These are phyloP conservation scores for Oenanthe melanoleuca DNA, from an alignment of 2,113 vertebrate species.

Conservation along the genomic window DNA sequence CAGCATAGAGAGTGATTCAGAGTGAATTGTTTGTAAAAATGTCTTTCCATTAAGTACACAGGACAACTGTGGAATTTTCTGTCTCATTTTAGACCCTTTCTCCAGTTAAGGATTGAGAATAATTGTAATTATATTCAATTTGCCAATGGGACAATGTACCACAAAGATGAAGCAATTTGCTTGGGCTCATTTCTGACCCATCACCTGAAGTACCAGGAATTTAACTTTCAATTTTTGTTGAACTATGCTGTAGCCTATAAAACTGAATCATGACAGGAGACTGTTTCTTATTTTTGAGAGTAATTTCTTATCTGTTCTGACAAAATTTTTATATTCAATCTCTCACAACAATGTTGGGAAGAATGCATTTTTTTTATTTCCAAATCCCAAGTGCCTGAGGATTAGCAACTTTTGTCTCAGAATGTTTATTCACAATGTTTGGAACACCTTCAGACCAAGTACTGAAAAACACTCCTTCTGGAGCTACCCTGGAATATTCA, in stretches of 20 bases:
- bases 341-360: not conserved
- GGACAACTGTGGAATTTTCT: not conserved
- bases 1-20: not conserved
- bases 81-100: not conserved
- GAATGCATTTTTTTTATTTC: not conserved
- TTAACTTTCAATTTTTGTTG: not conserved
- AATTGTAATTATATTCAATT: not conserved
- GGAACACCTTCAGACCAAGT: not conserved
- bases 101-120: not conserved
- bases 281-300: not conserved
- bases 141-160: not conserved
- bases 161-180: not conserved
- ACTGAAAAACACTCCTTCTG: not conserved
- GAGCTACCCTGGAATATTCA: not conserved
- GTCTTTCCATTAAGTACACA: not conserved
- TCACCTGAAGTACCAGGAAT: not conserved
- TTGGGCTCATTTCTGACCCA: not conserved
- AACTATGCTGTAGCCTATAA: not conserved
- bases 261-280: not conserved
- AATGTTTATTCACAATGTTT: not conserved
- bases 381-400: not conserved
- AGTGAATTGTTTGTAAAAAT: not conserved
- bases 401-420: not conserved
- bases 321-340: not conserved
- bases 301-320: not conserved